Percentiles rank a stretch among this genome's conserved stretches.
Conservation (phyloP, 2,888 invertebrate genomes). For the Sceliomorpha sp. region DNA sequence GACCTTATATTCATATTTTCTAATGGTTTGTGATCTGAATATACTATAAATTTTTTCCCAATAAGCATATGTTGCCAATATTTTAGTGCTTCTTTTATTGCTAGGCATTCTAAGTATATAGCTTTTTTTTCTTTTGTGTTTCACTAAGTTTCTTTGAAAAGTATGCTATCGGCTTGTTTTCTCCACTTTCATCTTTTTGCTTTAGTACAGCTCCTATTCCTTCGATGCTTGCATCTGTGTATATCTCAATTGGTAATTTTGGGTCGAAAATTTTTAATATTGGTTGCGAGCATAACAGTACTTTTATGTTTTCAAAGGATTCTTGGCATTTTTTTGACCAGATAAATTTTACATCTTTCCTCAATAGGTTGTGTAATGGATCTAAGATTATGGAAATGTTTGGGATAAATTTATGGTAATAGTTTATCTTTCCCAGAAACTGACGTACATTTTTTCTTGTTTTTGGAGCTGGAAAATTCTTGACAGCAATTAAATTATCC, state of each 20-base stretch:
- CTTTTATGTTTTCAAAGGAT: conserved; percentile 52
- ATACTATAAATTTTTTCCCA: no score
- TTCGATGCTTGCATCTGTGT: conserved; percentile 60
- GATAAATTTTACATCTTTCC: conserved; percentile 48
- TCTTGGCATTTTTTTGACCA: conserved; percentile 58
- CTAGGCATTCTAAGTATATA: conserved; percentile 60
- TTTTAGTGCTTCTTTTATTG: conserved; percentile 59
- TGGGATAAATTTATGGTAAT: no score
- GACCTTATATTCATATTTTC: no score
- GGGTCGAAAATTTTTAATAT: conserved; percentile 61
- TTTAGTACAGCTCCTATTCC: conserved; percentile 61
- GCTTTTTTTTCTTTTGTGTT: conserved; percentile 50
- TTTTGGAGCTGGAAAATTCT: no score
- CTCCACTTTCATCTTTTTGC: conserved; percentile 51
- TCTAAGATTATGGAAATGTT: no score
- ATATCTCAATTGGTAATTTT: conserved; percentile 57
- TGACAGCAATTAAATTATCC: no score
- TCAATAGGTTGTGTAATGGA: conserved; percentile 51
- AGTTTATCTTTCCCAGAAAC: no score
- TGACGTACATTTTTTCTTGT: no score
- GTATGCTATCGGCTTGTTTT: conserved; percentile 48
- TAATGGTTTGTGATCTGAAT: no score
- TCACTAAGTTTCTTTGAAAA: conserved; percentile 53
- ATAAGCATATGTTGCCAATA: conserved; percentile 60
- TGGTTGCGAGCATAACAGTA: conserved; percentile 58